Evolutionary conservation across 2,888 invertebrate species (phyloP).

Genomic region (Pristionchus arcanus): DNA sequence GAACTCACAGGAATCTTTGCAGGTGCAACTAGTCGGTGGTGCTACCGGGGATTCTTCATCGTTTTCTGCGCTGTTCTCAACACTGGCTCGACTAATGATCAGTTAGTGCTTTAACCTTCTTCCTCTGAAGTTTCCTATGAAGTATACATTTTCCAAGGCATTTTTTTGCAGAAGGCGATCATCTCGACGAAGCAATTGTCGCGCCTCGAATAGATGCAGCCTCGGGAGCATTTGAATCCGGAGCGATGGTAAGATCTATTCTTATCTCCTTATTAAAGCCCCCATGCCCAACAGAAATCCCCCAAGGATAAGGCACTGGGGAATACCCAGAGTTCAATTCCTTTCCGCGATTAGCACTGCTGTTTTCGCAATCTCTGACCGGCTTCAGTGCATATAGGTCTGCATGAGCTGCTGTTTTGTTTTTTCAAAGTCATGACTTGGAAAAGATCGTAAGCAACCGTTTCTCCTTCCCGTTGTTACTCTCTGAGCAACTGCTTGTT

Average conservation of each 20-base stretch:
- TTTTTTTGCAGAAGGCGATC: not conserved
- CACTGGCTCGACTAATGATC: conserved; percentile 13
- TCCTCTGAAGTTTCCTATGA: too few relatives aligned
- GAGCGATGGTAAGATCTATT: conserved; percentile 11
- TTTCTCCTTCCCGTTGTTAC: not conserved
- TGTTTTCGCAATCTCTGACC: not conserved
- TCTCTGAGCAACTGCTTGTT: not conserved
- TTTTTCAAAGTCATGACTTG: not conserved
- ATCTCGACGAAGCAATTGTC: not conserved
- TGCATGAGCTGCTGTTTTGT: not conserved
- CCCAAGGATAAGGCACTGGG: too few relatives aligned
- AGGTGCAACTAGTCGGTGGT: conserved; percentile 49
- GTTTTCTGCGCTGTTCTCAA: not conserved
- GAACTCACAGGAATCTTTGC: not conserved
- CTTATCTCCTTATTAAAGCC: too few relatives aligned
- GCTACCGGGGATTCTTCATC: not conserved
- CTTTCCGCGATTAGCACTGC: not conserved
- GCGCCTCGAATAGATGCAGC: conserved; percentile 9
- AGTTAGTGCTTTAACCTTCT: not conserved
- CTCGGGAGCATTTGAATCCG: conserved; percentile 47
- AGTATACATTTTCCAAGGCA: too few relatives aligned
- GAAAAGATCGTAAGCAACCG: too few relatives aligned
- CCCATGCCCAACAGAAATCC: too few relatives aligned
- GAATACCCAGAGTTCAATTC: too few relatives aligned
- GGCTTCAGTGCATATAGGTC: too few relatives aligned